phyloP scores from a whole-genome alignment of 2,888 invertebrate genomes.

The Cataglyphis cursor region DNA sequence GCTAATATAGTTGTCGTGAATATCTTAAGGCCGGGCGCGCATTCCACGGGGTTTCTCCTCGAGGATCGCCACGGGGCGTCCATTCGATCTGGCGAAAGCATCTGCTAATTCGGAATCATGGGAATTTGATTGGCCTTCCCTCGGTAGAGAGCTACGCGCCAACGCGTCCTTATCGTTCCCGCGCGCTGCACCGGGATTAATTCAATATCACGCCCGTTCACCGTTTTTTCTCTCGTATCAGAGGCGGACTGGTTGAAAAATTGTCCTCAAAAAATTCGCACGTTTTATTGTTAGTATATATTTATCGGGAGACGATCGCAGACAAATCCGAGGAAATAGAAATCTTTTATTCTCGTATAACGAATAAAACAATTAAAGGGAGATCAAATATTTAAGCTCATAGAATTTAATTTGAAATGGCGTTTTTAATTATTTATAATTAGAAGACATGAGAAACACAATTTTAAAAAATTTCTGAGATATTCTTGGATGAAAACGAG shows the following conservation, averaged over 20 bases:
- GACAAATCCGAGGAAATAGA: neutral
- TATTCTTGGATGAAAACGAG: neutral
- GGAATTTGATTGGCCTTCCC: constrained; percentile 85
- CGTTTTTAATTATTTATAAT: neutral
- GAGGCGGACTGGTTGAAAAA: neutral
- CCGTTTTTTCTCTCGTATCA: constrained; percentile 5
- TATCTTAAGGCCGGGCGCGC: constrained; percentile 84
- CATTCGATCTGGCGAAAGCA: constrained; percentile 86
- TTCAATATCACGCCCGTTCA: constrained; percentile 23
- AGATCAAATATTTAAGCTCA: neutral
- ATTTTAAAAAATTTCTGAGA: neutral
- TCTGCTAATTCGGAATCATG: constrained; percentile 87
- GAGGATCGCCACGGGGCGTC: constrained; percentile 85
- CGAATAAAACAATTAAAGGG: neutral
- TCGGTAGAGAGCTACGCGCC: constrained; percentile 42
- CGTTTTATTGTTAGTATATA: neutral
- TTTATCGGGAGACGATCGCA: neutral
- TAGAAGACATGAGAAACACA: neutral
- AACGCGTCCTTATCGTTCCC: constrained; percentile 48
- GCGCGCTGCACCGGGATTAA: constrained; percentile 43
- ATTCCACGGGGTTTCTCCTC: constrained; percentile 84
- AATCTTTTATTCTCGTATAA: neutral
- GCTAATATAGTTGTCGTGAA: constrained; percentile 87
- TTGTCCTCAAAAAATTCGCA: neutral
- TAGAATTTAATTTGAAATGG: neutral